A percentile compares a stretch with the other conserved stretches of the same genome.
These are phyloP conservation scores for Crypturellus tataupa DNA, from an alignment of 2,797 vertebrate genomes.

Conservation along the genomic window DNA sequence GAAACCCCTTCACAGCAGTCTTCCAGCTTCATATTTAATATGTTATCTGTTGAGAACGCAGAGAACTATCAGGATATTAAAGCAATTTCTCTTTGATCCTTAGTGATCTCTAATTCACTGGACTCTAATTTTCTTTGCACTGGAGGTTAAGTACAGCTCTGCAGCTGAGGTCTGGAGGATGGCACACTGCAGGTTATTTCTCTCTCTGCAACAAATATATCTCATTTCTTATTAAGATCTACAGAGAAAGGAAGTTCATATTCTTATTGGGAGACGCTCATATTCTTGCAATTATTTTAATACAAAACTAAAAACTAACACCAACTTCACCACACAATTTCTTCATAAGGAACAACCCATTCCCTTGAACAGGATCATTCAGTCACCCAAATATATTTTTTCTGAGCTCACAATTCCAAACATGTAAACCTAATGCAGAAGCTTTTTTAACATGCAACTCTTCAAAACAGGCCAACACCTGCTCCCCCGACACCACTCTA, in stretches of 20 bases:
- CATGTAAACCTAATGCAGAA: not conserved
- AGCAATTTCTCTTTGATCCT: constrained; percentile 54
- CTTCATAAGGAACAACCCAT: not conserved
- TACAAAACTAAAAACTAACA: not conserved
- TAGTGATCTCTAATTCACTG: constrained; percentile 44
- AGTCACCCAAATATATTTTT: not conserved
- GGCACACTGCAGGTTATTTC: not conserved
- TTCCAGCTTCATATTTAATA: constrained; percentile 27
- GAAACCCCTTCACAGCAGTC: constrained; percentile 27
- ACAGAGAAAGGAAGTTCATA: not conserved
- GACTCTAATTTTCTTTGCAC: constrained; percentile 40
- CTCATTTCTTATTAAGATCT: not conserved
- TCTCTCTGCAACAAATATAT: not conserved
- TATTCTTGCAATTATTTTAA: not conserved
- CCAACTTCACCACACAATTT: not conserved
- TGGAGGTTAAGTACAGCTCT: constrained; percentile 7
- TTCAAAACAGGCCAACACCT: not conserved
- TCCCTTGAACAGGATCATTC: not conserved
- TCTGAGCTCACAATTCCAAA: not conserved
- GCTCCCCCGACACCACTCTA: not conserved
- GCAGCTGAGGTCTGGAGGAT: not conserved
- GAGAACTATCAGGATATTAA: constrained; percentile 37
- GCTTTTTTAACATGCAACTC: not conserved
- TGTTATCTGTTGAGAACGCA: constrained; percentile 44
- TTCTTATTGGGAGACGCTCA: not conserved